Conservation (phyloP, 1,140 invertebrate genomes). For the Drosophila eugracilis region DNA sequence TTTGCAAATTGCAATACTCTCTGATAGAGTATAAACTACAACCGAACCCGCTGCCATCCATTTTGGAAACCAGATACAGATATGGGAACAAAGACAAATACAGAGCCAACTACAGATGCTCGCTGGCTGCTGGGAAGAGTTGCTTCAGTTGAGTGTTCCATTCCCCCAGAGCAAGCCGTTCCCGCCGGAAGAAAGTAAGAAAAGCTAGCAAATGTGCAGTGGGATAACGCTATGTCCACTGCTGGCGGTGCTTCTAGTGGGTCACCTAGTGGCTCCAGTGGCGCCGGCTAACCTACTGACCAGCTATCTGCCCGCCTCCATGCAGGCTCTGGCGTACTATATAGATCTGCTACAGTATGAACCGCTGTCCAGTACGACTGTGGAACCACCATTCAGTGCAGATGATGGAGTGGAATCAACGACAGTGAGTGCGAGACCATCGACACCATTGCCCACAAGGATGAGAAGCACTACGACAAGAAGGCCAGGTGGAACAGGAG, state of each 20-base stretch:
- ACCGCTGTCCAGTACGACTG: constrained; percentile 73
- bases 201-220: constrained; percentile 57
- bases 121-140: constrained; percentile 47
- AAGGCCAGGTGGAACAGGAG: constrained; percentile 39
- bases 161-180: constrained; percentile 63
- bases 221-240: constrained; percentile 16
- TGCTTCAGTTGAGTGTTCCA: constrained; percentile 62
- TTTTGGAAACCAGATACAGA: constrained; percentile 54
- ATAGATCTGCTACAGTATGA: constrained; percentile 84
- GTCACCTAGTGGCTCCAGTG: constrained; percentile 29
- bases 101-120: constrained; percentile 43
- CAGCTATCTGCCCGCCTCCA: constrained; percentile 79
- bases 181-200: constrained; percentile 35
- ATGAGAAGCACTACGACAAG: constrained; percentile 39
- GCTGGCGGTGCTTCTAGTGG: constrained; percentile 33
- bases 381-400: constrained; percentile 72
- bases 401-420: constrained; percentile 29
- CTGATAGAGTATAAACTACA: constrained; percentile 27
- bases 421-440: constrained; percentile 13
- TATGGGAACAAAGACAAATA: constrained; percentile 38
- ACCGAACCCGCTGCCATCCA: constrained; percentile 27
- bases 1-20: not conserved
- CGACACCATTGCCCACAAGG: constrained; percentile 9
- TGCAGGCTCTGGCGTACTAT: constrained; percentile 84
- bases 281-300: constrained; percentile 66